Percentiles rank a stretch among this genome's conserved stretches.
phyloP scores from a whole-genome alignment of 2,113 vertebrate species.

The Perca flavescens region DNA sequence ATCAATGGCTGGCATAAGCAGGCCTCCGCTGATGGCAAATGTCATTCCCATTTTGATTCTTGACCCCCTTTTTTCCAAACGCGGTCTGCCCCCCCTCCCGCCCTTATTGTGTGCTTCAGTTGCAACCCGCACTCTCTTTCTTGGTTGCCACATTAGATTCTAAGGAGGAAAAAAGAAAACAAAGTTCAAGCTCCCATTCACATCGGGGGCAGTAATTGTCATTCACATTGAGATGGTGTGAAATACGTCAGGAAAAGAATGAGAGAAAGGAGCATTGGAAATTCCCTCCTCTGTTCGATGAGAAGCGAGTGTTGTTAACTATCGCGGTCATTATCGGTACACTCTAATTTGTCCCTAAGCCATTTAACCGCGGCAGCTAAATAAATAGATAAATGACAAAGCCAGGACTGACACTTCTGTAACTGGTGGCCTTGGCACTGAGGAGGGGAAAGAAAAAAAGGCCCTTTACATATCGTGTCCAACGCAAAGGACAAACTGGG shows the following conservation, averaged over 20 bases:
- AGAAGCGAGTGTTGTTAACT: slow-evolving; percentile 77
- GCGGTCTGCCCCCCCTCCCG: slow-evolving; percentile 15
- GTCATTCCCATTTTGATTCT: slow-evolving; percentile 83
- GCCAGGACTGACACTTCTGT: slow-evolving; percentile 38
- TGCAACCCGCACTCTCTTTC: slow-evolving; percentile 39
- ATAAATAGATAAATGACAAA: slow-evolving; percentile 71
- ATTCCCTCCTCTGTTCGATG: slow-evolving; percentile 60
- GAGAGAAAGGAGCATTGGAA: slow-evolving; percentile 67
- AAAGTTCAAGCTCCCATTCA: slow-evolving; percentile 73
- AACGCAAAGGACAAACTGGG: slow-evolving; percentile 40
- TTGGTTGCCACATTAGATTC: slow-evolving; percentile 56
- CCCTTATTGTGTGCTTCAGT: slow-evolving; percentile 52
- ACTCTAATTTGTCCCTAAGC: slow-evolving; percentile 81
- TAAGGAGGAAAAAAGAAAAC: slow-evolving; percentile 35
- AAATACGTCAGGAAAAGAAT: slow-evolving; percentile 72
- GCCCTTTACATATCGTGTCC: slow-evolving; percentile 36
- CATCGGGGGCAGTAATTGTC: slow-evolving; percentile 66
- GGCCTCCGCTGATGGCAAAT: slow-evolving; percentile 78
- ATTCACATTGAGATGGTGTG: slow-evolving; percentile 68
- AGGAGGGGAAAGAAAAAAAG: slow-evolving; percentile 35
- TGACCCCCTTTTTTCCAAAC: slow-evolving; percentile 65
- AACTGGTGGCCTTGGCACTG: slow-evolving; percentile 38
- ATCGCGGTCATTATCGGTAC: slow-evolving; percentile 75
- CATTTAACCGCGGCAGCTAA: slow-evolving; percentile 75
- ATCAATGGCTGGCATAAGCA: slow-evolving; percentile 72